Conservation (phyloP, 2,797 vertebrate species). For the Etheostoma perlongum region DNA sequence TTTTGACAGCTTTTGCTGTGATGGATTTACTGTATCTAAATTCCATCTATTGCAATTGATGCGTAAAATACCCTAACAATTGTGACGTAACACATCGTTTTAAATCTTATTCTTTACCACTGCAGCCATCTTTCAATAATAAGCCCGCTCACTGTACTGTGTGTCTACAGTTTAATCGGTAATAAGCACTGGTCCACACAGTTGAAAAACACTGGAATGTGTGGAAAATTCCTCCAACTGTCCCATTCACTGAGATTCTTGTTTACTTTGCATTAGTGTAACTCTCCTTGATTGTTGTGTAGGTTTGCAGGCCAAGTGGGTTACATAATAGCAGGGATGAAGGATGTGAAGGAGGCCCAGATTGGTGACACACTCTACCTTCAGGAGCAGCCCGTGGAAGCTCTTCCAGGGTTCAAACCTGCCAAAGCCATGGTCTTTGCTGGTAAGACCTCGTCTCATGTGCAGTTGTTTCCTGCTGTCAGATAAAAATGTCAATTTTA, state of each 20-base stretch:
- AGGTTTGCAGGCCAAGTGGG: conserved; percentile 98
- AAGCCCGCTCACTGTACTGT: not conserved
- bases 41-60: not conserved
- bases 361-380: conserved; percentile 95
- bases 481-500: not conserved
- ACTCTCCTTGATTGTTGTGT: conserved; percentile 39
- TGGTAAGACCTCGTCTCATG: conserved; percentile 79
- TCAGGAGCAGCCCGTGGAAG: conserved; percentile 90
- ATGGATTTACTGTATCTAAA: not conserved
- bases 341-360: conserved; percentile 97
- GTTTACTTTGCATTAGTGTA: not conserved
- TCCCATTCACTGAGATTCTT: conserved; percentile 1
- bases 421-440: conserved; percentile 99
- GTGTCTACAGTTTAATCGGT: not conserved
- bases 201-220: not conserved
- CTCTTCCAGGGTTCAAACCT: conserved; percentile 95
- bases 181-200: not conserved
- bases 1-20: not conserved
- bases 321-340: conserved; percentile 96
- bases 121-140: not conserved
- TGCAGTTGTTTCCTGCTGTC: not conserved
- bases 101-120: not conserved
- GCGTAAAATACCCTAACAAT: not conserved
- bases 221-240: conserved; percentile 4
- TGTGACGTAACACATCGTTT: not conserved